phyloP scores from a whole-genome alignment of 2,888 invertebrate species.

The Epinotia nisella region DNA sequence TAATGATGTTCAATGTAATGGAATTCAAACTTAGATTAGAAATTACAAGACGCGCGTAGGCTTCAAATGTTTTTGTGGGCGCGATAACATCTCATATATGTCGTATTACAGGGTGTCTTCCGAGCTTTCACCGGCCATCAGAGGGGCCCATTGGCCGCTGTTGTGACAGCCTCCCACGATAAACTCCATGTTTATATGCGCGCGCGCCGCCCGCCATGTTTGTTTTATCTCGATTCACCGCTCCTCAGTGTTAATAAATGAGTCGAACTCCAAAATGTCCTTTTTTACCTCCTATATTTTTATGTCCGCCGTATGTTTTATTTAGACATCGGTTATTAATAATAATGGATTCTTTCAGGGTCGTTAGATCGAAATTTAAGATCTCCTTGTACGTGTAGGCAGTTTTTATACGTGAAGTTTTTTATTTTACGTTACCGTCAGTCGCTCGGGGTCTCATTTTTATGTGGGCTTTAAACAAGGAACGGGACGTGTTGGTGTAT shows the following conservation, averaged over 20 bases:
- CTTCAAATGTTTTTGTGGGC: constrained; percentile 63
- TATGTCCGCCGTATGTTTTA: constrained; percentile 75
- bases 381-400: constrained; percentile 71
- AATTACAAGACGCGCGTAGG: constrained; percentile 72
- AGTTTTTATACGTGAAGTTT: constrained; percentile 69
- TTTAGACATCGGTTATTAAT: constrained; percentile 83
- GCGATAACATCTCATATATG: constrained; percentile 72
- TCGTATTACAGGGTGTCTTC: constrained; percentile 72
- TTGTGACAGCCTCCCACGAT: constrained; percentile 85
- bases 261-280: constrained; percentile 74
- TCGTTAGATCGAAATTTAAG: constrained; percentile 81
- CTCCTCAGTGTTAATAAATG: constrained; percentile 81
- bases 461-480: constrained; percentile 73
- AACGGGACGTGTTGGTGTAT: constrained; percentile 70
- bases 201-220: constrained; percentile 82
- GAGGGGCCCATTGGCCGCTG: constrained; percentile 72
- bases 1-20: constrained; percentile 64
- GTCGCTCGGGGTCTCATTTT: constrained; percentile 75
- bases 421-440: constrained; percentile 61
- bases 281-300: constrained; percentile 72
- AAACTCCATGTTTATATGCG: constrained; percentile 79
- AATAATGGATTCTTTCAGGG: constrained; percentile 78
- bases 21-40: constrained; percentile 58
- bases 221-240: constrained; percentile 83
- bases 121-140: constrained; percentile 80